Conservation (phyloP, 2,888 invertebrate genomes). For the Gibbula magus region DNA sequence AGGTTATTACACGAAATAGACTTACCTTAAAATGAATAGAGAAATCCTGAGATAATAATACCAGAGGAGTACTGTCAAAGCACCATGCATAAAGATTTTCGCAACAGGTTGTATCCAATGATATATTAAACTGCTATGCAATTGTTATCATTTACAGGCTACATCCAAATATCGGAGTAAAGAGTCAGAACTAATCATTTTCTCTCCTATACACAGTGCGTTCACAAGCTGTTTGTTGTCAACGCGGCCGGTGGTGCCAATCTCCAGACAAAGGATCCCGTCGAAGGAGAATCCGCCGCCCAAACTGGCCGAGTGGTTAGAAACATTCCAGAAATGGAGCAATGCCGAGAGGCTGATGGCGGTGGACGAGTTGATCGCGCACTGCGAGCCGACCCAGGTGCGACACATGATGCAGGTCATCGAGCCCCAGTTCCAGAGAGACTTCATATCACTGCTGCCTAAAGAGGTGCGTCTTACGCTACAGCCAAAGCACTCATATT, state of each 20-base stretch:
- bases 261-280: slow-evolving; percentile 75
- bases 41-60: too few species aligned
- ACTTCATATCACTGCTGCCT: slow-evolving; percentile 96
- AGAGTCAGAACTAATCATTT: background rate
- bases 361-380: slow-evolving; percentile 90
- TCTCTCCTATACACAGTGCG: background rate
- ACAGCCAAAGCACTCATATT: too few species aligned
- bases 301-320: slow-evolving; percentile 85
- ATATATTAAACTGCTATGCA: background rate
- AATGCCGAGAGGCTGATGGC: slow-evolving; percentile 91
- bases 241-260: background rate
- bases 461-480: slow-evolving; percentile 81
- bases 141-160: background rate
- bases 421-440: slow-evolving; percentile 97
- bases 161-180: background rate
- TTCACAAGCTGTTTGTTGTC: background rate
- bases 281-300: slow-evolving; percentile 88
- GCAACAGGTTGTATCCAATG: too few species aligned
- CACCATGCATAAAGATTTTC: too few species aligned
- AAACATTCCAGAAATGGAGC: slow-evolving; percentile 88
- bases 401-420: slow-evolving; percentile 98
- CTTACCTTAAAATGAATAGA: too few species aligned
- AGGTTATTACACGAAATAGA: too few species aligned
- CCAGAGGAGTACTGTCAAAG: too few species aligned
- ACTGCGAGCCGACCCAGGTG: slow-evolving; percentile 93